phyloP scores from a whole-genome alignment of 2,797 vertebrate species.

The Chanos chanos region DNA sequence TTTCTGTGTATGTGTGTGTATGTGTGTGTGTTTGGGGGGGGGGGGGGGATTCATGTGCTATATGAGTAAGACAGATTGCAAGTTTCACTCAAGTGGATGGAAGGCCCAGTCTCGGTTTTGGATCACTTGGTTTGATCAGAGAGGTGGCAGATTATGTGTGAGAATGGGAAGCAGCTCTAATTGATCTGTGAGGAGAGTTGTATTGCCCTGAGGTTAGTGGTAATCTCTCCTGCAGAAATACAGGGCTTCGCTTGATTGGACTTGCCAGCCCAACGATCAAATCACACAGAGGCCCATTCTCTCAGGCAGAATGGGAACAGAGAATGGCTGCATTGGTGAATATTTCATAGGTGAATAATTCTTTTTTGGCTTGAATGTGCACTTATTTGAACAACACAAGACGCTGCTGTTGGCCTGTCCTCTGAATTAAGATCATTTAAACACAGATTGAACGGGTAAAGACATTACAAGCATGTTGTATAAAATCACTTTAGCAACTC shows the following conservation, averaged over 20 bases:
- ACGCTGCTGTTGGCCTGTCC: too few relatives aligned
- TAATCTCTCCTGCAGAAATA: constrained; percentile 40
- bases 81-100: constrained; percentile 31
- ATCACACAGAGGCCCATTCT: constrained; percentile 33
- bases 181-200: constrained; percentile 48
- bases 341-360: neutral
- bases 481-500: too few relatives aligned
- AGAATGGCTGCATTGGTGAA: neutral
- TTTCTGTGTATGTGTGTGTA: neutral
- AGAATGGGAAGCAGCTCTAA: constrained; percentile 36
- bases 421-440: too few relatives aligned
- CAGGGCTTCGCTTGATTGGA: constrained; percentile 35
- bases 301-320: neutral
- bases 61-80: constrained; percentile 36
- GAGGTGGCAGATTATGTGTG: constrained; percentile 46
- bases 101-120: constrained; percentile 43
- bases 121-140: constrained; percentile 52
- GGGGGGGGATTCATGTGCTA: neutral
- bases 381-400: too few relatives aligned
- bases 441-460: neutral
- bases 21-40: neutral
- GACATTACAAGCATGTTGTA: too few relatives aligned
- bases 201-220: constrained; percentile 31
- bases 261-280: constrained; percentile 26
- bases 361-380: too few relatives aligned